Evolutionary conservation across 2,797 vertebrate species (phyloP), one percentile per base, ranked within the genome.

Genomic region (Selene dorsalis): DNA sequence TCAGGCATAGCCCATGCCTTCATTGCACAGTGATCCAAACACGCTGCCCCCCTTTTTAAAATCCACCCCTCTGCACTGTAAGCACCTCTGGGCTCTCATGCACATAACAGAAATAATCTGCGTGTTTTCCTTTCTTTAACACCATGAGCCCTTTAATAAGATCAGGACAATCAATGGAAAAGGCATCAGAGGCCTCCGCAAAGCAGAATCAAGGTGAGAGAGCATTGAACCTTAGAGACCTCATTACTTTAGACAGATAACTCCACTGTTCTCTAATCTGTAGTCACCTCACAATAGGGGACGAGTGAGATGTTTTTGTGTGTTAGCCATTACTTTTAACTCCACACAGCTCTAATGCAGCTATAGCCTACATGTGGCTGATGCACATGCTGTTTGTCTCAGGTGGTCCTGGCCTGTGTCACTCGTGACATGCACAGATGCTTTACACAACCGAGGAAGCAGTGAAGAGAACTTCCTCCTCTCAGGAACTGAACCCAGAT

Each of bases 391-490:
- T 77, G 81, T 61, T 66, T 73, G 69, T 82, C 80, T 94, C 87
- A 93, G 89, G 92, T 91, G 89, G 90, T 82, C 78, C 69, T 79
- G 75, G 61, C 73, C 69, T 26, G 50, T 84, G 75, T 73, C 80
- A 85, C 90, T 43, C 73, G 64, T 93, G 89, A 93, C 90, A 87
- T 12, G 30, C 63, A 61, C 69, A 58, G 62, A 77, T 30, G 84
- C 73, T 90, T 92, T 91, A 92, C 75, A 86, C 82, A 92, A 87
- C 71, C 66, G 43, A 64, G n/a, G 67, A 80, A 55, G 69, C 79
- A 87, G 60, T 82, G 82, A 86, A 52, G 90, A 71, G 60, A 43
- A 92, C 90, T 92, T 93, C 91, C 86, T 86, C 64, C 16, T 45
- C 43, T 71, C 47, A 10, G 16, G 59, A 62, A 16, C 76, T 63